Evolutionary conservation across 2,888 invertebrate species (phyloP).

Genomic region (Quadriops clusia): DNA sequence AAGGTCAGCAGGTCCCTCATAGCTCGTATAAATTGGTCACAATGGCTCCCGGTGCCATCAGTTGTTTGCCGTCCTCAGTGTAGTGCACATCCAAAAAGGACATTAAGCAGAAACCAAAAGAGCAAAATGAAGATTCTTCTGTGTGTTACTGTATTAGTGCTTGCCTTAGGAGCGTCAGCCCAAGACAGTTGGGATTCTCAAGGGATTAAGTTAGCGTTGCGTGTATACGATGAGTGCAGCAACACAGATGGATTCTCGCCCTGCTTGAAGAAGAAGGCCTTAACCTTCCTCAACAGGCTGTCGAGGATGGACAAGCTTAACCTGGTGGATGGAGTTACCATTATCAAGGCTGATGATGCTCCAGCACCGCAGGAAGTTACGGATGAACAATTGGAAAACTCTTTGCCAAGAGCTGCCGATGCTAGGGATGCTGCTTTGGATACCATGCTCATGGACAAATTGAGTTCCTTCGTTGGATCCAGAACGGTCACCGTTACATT

Average conservation of each 20-base stretch:
- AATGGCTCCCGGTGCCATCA: slow-evolving; percentile 28
- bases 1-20: slow-evolving; percentile 31
- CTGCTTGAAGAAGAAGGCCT: slow-evolving; percentile 72
- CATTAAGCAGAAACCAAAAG: neutral
- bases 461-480: slow-evolving; percentile 59
- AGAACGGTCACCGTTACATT: slow-evolving; percentile 66
- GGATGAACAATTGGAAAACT: slow-evolving; percentile 59
- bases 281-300: slow-evolving; percentile 65
- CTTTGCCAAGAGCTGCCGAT: slow-evolving; percentile 51
- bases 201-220: slow-evolving; percentile 53
- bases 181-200: slow-evolving; percentile 36
- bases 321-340: slow-evolving; percentile 54
- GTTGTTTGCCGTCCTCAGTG: slow-evolving; percentile 25
- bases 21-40: slow-evolving; percentile 32
- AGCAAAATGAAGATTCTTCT: slow-evolving; percentile 14
- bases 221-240: slow-evolving; percentile 69
- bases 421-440: slow-evolving; percentile 57
- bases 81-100: slow-evolving; percentile 15
- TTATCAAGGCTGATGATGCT: slow-evolving; percentile 43
- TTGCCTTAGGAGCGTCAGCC: slow-evolving; percentile 25
- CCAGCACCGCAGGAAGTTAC: slow-evolving; percentile 31
- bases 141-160: slow-evolving; percentile 17
- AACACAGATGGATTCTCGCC: slow-evolving; percentile 56
- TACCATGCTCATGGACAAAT: slow-evolving; percentile 56
- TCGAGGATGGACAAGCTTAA: slow-evolving; percentile 54